Base-by-base conservation (phyloP, 92 coral and sea anemone genomes). In the Muricea muricata region DNA sequence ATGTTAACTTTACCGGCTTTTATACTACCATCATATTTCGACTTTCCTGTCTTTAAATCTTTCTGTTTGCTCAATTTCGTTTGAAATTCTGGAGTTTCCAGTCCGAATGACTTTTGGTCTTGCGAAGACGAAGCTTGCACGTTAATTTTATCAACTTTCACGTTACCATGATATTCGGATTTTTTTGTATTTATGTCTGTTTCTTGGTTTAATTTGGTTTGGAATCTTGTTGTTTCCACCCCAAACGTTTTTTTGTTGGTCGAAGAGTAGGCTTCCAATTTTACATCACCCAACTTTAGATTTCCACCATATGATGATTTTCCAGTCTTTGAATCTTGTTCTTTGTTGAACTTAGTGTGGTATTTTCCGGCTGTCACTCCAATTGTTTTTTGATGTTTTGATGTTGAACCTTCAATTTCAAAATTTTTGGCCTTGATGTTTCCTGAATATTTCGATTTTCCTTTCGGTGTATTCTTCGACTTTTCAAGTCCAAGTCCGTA, bases 41-140 rank as follows among this genome's bases (percentile, higher is more conserved):
- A 55, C 20, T 83, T 78, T 26, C 86, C 86, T 68, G 86, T 82
- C 34, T 65, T 58, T 69, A 47, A n/a, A 72, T 81, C 39, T 46
- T 29, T 81, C 54, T 81, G 40, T 40, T 14, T 35, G 46, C 47
- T 61, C 72, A 81, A 0, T 81, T 32, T 73, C 35, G 85, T 65
- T 72, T 81, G 37, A 24, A 81, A 48, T 39, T 81, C 77, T 65
- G 75, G 57, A 34, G 85, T 73, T 28, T 50, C 55, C 24, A 81
- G 13, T 69, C 39, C 61, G 5, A 81, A 37, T 20, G 65, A 81
- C 31, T 40, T 65, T 21, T 32, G 32, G 46, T 81, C 20, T 37
- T 65, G 65, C 9, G 85, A 81, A 11, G 58, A 34, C 47, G 85
- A 81, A 41, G 58, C 85, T 37, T 54, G 26, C 65, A 81, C 8